Evolutionary conservation across 2,888 invertebrate genomes (phyloP), one percentile per base, ranked within the genome.

Genomic region (Yponomeuta plumbellus): DNA sequence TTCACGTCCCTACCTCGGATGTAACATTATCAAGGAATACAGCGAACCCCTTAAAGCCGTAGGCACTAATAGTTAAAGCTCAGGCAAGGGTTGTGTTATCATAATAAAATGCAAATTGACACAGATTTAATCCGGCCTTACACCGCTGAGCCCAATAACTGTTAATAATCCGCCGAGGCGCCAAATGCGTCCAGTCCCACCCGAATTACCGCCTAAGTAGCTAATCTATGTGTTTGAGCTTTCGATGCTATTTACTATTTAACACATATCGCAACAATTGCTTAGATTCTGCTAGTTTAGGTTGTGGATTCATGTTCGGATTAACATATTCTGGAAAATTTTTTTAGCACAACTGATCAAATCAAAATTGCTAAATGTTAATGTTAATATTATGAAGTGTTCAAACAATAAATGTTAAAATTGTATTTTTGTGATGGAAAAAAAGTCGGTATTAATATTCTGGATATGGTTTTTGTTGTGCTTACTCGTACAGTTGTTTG

Each of bases 41-140:
- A 79, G 77, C 79, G 80, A 84, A 79, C 78, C 76, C 75, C 74
- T 77, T 78, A 80, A 83, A 84, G 76, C 81, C 80, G 79, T 79
- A 78, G 81, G 85, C 79, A 78, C 81, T 86, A 85, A 80, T 81
- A 84, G 84, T 83, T 79, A 77, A 80, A 76, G 81, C 81, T 81
- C 77, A 81, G 81, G 81, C 77, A 80, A 82, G 81, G 81, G 81
- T 76, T 79, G 75, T 83, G 79, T 80, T 82, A 80, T 84, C 79
- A 83, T 88, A 85, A 86, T 85, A 88, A 87, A 89, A 89, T 89
- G 87, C 84, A 89, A 89, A 88, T 89, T 85, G 85, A 81, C 83
- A 83, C 80, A 79, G 83, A 86, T 88, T 85, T 88, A 88, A 88
- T 87, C 87, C 83, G 79, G 81, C 80, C 79, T 85, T 86, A 80